Percentiles rank a stretch among this genome's conserved stretches.
phyloP scores from a whole-genome alignment of 2,113 vertebrate species.

The Andinoacara biseriatus region DNA sequence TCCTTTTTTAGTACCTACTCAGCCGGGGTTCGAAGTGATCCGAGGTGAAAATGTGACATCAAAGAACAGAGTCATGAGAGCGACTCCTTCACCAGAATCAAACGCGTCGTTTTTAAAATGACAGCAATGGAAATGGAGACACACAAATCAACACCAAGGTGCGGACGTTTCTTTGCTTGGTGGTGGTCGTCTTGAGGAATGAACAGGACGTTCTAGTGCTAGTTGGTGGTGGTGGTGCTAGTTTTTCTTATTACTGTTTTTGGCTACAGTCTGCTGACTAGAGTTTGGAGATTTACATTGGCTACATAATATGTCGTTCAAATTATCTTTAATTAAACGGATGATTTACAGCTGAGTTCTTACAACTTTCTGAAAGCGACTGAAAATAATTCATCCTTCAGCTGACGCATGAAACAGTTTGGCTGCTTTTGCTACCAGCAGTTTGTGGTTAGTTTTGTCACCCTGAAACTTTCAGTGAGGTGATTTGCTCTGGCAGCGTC shows the following conservation, averaged over 20 bases:
- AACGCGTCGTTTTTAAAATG: no score
- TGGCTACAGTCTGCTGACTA: conserved; percentile 33
- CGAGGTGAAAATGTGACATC: no score
- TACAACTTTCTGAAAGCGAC: conserved; percentile 6
- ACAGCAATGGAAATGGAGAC: no score
- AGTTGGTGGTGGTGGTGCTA: no score
- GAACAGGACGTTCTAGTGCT: conserved; percentile 44
- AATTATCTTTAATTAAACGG: conserved; percentile 11
- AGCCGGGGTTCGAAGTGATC: no score
- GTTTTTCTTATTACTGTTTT: conserved; percentile 48
- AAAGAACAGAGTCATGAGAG: no score
- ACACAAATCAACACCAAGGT: no score
- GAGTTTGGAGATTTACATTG: conserved; percentile 29
- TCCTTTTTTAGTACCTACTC: no score
- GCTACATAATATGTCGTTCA: not conserved
- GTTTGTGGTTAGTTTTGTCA: conserved; percentile 34
- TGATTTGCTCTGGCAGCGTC: conserved; percentile 41
- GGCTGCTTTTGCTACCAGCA: not conserved
- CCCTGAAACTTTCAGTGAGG: not conserved
- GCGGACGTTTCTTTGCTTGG: no score
- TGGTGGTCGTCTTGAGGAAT: conserved; percentile 30
- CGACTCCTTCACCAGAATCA: no score
- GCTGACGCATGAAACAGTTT: not conserved
- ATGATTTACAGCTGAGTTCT: conserved; percentile 16
- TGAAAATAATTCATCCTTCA: conserved; percentile 12